Base-by-base conservation (phyloP, 2,797 vertebrate genomes). In the Tarsius wallacei region DNA sequence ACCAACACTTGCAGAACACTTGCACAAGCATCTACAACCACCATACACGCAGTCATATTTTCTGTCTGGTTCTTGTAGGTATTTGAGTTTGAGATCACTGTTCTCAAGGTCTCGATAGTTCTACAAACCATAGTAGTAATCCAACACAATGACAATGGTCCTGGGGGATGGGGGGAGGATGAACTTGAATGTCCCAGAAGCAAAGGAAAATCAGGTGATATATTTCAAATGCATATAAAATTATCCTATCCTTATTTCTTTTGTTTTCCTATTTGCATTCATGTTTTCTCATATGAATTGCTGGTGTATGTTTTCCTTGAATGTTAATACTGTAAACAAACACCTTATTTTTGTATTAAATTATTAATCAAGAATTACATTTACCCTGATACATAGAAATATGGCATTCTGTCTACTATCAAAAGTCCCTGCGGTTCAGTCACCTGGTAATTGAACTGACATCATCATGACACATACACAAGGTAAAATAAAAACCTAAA, bases 281-380 rank as follows among this genome's bases (percentile, higher is more conserved):
- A 33, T 94, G 87, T 97, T 97, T 95, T 96, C 94, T 96, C 82
- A 97, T 90, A 93, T 93, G 78, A 96, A 97, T 86, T 90, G 95
- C 66, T 92, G 76, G 78, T 76, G 7, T 95, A 71, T 97, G 87
- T 96, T 92, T 96, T 96, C 86, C 83, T 93, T 90, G 88, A 97
- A 97, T 97, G 97, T 95, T 98, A 91, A 76, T 95, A 97, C 13
- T 96, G 77, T 87, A 98, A 96, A 98, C 97, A 97, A 57, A 96
- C 59, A 96, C 78, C 77, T 93, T 94, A 84, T 92, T 96, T 96
- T 91, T 42, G 78, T 55, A 90, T 96, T 96, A 96, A 98, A 96
- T 97, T 95, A 96, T 98, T 97, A 90, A 95, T 97, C 73, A 82
- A 74, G 49, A 96, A 95, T 96, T 83, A 96, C 57, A 95, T 94